phyloP scores from a whole-genome alignment of 2,113 vertebrate species.

The Pseudorectes ferrugineus region DNA sequence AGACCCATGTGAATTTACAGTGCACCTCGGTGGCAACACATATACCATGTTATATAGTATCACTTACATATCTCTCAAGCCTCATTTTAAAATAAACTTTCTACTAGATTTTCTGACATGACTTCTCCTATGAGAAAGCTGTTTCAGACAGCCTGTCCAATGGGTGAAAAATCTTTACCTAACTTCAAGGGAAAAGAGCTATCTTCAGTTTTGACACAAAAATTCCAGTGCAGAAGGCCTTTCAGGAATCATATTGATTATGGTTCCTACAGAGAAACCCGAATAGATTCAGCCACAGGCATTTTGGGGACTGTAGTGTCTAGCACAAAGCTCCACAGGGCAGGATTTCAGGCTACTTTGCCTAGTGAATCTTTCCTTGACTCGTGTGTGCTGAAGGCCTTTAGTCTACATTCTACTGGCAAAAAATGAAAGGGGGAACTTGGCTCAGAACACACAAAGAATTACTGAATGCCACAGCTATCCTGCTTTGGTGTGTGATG shows the following conservation, averaged over 20 bases:
- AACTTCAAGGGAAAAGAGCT: not conserved
- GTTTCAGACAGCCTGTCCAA: not conserved
- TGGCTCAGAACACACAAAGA: not conserved
- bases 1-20: not conserved
- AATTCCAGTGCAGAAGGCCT: not conserved
- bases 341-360: not conserved
- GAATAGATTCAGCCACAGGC: not conserved
- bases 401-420: not conserved
- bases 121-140: not conserved
- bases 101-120: not conserved
- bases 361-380: not conserved
- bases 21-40: not conserved
- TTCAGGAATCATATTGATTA: not conserved
- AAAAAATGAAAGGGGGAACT: not conserved
- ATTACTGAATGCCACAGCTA: conserved; percentile 10
- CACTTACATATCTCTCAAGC: not conserved
- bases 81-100: not conserved
- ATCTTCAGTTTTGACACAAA: not conserved
- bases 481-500: not conserved
- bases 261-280: not conserved
- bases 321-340: not conserved
- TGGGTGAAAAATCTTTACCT: not conserved
- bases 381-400: not conserved
- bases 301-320: not conserved
- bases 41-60: not conserved